Conservation (phyloP, 2,113 vertebrate genomes). For the Oreotrochilus melanogaster region DNA sequence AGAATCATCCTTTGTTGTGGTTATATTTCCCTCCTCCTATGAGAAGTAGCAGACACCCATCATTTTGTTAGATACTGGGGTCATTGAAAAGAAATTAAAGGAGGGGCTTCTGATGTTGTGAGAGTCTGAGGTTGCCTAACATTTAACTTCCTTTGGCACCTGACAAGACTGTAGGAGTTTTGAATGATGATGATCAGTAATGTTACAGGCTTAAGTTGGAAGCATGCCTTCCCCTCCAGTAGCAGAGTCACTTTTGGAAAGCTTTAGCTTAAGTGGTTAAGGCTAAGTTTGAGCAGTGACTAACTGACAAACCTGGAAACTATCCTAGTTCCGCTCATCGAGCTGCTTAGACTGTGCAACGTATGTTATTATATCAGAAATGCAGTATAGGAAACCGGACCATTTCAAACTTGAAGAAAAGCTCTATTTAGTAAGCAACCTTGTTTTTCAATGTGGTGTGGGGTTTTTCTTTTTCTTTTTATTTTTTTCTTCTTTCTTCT, state of each 20-base stretch:
- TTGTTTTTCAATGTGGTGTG: too few species aligned
- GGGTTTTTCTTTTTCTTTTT: too few species aligned
- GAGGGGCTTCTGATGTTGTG: background rate
- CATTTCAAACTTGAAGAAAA: background rate
- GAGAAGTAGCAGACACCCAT: background rate
- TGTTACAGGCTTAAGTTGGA: background rate
- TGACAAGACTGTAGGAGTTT: background rate
- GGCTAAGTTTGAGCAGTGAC: background rate
- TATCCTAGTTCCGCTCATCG: background rate
- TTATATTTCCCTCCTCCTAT: background rate
- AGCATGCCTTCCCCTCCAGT: background rate
- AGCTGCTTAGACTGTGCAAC: background rate
- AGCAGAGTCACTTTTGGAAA: background rate
- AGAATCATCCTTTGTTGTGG: background rate
- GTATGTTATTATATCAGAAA: background rate
- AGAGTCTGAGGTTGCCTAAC: background rate
- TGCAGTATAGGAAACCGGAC: background rate
- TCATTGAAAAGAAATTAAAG: background rate
- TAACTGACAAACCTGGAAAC: background rate
- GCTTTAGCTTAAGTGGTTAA: background rate
- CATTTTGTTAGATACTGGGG: background rate
- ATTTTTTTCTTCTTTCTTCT: background rate
- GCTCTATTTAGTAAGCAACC: background rate
- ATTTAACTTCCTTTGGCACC: constrained; percentile 5
- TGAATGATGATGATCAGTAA: background rate